Evolutionary conservation across 2,113 vertebrate genomes (phyloP), one percentile per base, ranked within the genome.

Genomic region (Oreochromis niloticus): DNA sequence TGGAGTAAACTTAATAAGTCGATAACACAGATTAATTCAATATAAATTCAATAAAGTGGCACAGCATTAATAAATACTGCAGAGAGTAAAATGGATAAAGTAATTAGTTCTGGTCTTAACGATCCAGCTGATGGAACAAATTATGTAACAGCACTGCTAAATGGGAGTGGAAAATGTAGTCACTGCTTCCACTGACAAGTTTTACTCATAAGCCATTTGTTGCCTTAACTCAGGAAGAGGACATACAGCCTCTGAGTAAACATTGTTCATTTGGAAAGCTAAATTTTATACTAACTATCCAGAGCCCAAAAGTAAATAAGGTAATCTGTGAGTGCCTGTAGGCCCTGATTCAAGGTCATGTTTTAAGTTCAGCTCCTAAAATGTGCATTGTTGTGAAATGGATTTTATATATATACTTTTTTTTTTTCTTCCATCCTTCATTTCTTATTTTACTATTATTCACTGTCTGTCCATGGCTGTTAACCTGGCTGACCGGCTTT

Each of bases 401-500:
- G 5, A 75, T 75, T 66, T 0, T 66, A n/a, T 36, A 0, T 36
- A 0, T 27, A 27, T 27, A 27, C 27, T 27, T 27, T 27, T 48
- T 0, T 22, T 14, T 7, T 75, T 43, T 32, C 59, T 50, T 30
- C 71, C 50, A 12, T 30, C 50, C 54, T 41, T 22, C 27, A n/a
- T 48, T 14, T 14, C 9, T 61, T 50, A 12, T 22, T 32, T 84
- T 2, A 30, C 48, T 50, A 7, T 50, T 48, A 41, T 34, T 86
- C 2, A 32, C 24, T 43, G 9, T 81, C n/a, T 80, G 3, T 82
- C 36, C 50, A 9, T 88, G 19, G 84, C 56, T 90, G 43, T 84
- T 84, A 61, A 89, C 89, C 16, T 92, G 80, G 36, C 81, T 85
- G 66, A 82, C 73, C 88, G 91, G 61, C 87, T 93, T 95, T 96